Base-by-base conservation (phyloP, 30 jellyfish, hydroid and myxozoan species). In the Pseudorhiza aurosa region DNA sequence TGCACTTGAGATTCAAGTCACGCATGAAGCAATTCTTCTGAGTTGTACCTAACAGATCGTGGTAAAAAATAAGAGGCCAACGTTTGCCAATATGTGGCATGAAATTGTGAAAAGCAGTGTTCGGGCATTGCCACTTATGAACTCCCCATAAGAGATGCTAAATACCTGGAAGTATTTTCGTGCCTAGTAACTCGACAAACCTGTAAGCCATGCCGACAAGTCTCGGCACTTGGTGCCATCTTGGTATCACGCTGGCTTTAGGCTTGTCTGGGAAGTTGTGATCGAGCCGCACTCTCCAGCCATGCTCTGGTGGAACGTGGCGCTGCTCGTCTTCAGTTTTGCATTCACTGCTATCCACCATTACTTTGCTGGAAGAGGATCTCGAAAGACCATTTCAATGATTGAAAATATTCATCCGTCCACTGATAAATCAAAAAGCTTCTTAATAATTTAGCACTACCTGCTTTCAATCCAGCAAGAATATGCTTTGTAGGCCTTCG, bases 161-260 rank as follows among this genome's bases (percentile, higher is more conserved):
- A n/a, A n/a, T n/a, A n/a, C n/a, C n/a, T n/a, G n/a, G n/a, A n/a
- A n/a, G n/a, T n/a, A n/a, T n/a, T n/a, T n/a, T n/a, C n/a, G n/a
- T n/a, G n/a, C n/a, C n/a, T n/a, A n/a, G n/a, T n/a, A 17, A 2
- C 24, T 17, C 29, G 12, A 4, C 72, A 59, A 59, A 92, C 98
- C 98, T 85, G 96, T 85, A 92, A 32, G 98, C 96, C 95, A 92
- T 80, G 1, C 98, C 98, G 7, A 91, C 93, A 35, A 92, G 96
- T 51, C 85, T 92, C 24, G 96, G 95, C 2, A 87, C 98, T 80
- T 92, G 98, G 17, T 96, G 89, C 93, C 95, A 83, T 79, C 98
- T 55, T 53, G 98, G 98, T 19, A 92, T 68, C 21, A 92, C 90
- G 44, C 90, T 77, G 62, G 95, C 98, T 39, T 81, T 72, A 12